These are phyloP conservation scores for Diarsia rubi DNA, from an alignment of 2,888 invertebrate species.

Conservation along the genomic window DNA sequence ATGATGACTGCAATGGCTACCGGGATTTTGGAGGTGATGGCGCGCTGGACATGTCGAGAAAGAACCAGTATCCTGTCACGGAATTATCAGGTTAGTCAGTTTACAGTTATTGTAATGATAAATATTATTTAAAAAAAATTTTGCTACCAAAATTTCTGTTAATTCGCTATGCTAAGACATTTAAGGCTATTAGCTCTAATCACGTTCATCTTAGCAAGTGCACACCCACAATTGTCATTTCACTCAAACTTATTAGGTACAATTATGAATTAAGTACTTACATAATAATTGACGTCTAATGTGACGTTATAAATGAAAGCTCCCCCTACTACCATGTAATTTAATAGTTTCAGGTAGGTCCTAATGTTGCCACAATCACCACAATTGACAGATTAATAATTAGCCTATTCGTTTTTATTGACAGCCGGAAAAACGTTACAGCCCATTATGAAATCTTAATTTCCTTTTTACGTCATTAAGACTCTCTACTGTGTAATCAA, in stretches of 20 bases:
- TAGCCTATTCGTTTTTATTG: neutral
- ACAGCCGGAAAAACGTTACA: neutral
- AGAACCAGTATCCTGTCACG: slow-evolving; percentile 86
- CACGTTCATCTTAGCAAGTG: neutral
- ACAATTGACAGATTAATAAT: neutral
- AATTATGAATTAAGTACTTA: neutral
- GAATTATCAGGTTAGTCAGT: slow-evolving; percentile 86
- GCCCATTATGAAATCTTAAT: neutral
- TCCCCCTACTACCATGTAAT: neutral
- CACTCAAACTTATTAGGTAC: neutral
- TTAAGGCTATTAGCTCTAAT: neutral
- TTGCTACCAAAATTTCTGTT: neutral
- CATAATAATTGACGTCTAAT: neutral
- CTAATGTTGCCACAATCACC: neutral
- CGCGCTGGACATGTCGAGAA: slow-evolving; percentile 89
- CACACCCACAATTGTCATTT: neutral
- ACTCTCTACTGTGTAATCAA: slow-evolving; percentile 20
- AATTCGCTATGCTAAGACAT: neutral
- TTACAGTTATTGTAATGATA: neutral
- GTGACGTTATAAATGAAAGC: neutral
- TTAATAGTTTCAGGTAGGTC: neutral
- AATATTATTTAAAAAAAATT: neutral
- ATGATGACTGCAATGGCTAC: slow-evolving; percentile 83
- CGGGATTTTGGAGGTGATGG: slow-evolving; percentile 85
- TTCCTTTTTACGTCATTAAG: slow-evolving; percentile 17